Evolutionary conservation across 2,797 vertebrate genomes (phyloP), one percentile per base, ranked within the genome.

Genomic region (Helostoma temminkii): DNA sequence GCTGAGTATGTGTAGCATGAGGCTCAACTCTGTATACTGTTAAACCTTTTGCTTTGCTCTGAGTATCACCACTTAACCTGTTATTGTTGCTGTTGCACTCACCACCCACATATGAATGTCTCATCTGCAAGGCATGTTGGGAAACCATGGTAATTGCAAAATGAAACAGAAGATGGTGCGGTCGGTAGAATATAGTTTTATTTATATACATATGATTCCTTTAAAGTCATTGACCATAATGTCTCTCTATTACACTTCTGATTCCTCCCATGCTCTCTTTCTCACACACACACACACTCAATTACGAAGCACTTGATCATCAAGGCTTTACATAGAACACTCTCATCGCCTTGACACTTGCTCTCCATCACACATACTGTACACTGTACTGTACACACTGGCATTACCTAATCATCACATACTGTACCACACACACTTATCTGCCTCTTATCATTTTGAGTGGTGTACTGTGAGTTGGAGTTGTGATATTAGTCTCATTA

Each of bases 401-500:
- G 30, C 57, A 50, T 64, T 79, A 59, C 66, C 69, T 73, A 65
- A 78, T 86, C 83, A 79, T 66, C 43, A 59, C 48, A 26, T 34
- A n/a, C n/a, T n/a, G n/a, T n/a, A 66, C 47, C 46, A 36, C 55
- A 62, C 49, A 63, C 68, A 60, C 72, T 56, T 66, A 72, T 66
- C 60, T 53, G 53, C 47, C 80, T 80, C 74, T 85, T 80, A 81
- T 83, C 76, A 63, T 84, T 81, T 73, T 32, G 66, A 89, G 77
- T 61, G 71, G 50, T 78, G 73, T 36, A 55, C 69, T 74, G 74
- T 15, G 48, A 61, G 45, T 55, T 69, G 64, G 61, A 83, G 66
- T 80, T 83, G 78, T 77, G 79, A 86, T 85, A 85, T 89, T 88
- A 74, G 71, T 81, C 85, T 87, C 76, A 88, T 88, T 85, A 85